A percentile compares a stretch with the other conserved stretches of the same genome.
phyloP scores from a whole-genome alignment of 2,113 vertebrate genomes.

The Macquaria ambigua region DNA sequence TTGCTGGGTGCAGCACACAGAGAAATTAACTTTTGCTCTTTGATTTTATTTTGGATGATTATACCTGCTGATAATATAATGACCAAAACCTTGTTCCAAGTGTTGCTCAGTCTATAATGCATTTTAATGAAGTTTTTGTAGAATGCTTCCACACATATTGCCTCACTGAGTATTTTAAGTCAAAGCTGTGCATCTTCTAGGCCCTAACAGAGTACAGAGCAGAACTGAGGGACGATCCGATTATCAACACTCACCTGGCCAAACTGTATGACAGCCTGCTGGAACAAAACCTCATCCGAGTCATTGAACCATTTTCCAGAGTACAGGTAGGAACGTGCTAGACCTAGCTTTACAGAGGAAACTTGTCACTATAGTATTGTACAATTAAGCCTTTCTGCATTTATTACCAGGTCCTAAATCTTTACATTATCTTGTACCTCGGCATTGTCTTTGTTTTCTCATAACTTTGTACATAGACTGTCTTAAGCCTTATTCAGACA shows the following conservation, averaged over 20 bases:
- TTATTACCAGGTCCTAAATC: neutral
- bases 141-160: neutral
- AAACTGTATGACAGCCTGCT: conserved; percentile 97
- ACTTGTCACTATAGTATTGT: neutral
- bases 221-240: conserved; percentile 97
- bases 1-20: neutral
- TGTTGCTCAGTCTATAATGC: neutral
- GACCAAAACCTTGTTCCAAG: neutral
- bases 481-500: neutral
- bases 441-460: neutral
- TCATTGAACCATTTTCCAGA: conserved; percentile 99
- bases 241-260: conserved; percentile 97
- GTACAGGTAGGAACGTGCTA: conserved; percentile 88
- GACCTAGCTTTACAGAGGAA: neutral
- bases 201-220: conserved; percentile 96
- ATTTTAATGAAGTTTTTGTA: neutral
- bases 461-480: neutral
- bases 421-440: neutral
- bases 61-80: neutral
- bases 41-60: neutral
- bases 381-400: too few relatives aligned
- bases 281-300: conserved; percentile 98
- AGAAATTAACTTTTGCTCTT: neutral
- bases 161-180: neutral
- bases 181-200: conserved; percentile 71